phyloP scores from a whole-genome alignment of 2,888 invertebrate genomes.

The Andrena dorsata region DNA sequence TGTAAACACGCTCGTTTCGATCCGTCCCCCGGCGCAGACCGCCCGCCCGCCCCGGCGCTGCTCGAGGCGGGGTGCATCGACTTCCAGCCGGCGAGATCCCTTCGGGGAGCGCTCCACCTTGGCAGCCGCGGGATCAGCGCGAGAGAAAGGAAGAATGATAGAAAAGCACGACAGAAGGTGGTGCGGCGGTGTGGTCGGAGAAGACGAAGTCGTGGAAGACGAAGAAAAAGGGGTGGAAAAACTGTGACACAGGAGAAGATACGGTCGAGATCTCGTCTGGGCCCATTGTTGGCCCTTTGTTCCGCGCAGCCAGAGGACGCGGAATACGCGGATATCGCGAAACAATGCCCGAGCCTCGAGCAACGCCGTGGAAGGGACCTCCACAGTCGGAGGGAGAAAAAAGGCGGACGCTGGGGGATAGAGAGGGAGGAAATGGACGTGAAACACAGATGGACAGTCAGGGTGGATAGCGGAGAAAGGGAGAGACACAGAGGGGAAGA shows the following conservation, averaged over 20 bases:
- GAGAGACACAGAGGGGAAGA: slow-evolving; percentile 18
- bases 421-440: slow-evolving; percentile 15
- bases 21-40: neutral
- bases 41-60: neutral
- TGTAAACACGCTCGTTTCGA: slow-evolving; percentile 56
- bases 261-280: slow-evolving; percentile 67
- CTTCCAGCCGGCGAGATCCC: slow-evolving; percentile 17
- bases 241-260: slow-evolving; percentile 58
- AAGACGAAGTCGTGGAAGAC: slow-evolving; percentile 14
- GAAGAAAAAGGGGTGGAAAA: slow-evolving; percentile 10
- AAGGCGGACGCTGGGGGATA: slow-evolving; percentile 33
- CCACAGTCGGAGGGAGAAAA: slow-evolving; percentile 39
- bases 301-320: slow-evolving; percentile 67
- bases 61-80: slow-evolving; percentile 37
- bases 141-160: neutral
- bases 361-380: slow-evolving; percentile 68
- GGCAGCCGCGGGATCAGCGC: slow-evolving; percentile 13
- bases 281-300: slow-evolving; percentile 70
- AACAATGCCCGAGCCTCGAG: slow-evolving; percentile 78
- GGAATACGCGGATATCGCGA: slow-evolving; percentile 75
- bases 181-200: neutral
- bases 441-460: slow-evolving; percentile 23
- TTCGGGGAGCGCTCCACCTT: slow-evolving; percentile 11
- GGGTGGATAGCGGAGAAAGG: slow-evolving; percentile 18
- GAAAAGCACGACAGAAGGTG: neutral